A percentile compares a stretch with the other conserved stretches of the same genome.
Evolutionary conservation across 2,113 vertebrate species (phyloP).

Genomic region (Syrmaticus mikado): DNA sequence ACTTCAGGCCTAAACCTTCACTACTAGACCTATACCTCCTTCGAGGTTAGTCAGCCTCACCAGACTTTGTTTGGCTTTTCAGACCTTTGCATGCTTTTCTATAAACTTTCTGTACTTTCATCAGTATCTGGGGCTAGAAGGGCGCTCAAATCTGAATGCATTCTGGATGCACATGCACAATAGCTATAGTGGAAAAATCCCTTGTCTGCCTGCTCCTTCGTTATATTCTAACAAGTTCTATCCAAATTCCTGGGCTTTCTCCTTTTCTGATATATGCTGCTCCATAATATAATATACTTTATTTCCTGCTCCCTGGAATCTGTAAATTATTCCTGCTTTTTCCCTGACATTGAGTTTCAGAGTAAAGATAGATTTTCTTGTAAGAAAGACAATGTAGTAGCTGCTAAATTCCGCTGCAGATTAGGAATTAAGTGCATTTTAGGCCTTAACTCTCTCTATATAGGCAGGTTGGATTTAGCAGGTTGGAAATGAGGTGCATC

Average conservation of each 20-base stretch:
- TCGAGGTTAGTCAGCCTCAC: not conserved
- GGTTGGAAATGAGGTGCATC: not conserved
- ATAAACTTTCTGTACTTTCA: slow-evolving; percentile 32
- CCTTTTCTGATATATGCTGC: not conserved
- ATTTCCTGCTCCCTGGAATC: not conserved
- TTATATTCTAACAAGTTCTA: not conserved
- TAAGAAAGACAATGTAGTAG: not conserved
- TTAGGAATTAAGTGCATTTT: not conserved
- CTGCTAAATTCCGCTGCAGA: not conserved
- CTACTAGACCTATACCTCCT: not conserved
- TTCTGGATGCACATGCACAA: not conserved
- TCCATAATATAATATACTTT: not conserved
- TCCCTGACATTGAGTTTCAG: not conserved
- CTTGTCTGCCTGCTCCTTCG: not conserved
- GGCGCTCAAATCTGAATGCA: not conserved
- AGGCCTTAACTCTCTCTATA: not conserved
- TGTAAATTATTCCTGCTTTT: not conserved
- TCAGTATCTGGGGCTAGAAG: not conserved
- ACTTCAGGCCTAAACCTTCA: not conserved
- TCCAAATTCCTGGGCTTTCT: not conserved
- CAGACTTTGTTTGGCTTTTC: not conserved
- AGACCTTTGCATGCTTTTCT: not conserved
- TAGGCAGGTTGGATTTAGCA: not conserved
- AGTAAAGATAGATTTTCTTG: not conserved
- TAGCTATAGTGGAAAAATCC: not conserved